Base-by-base conservation (phyloP, 2,113 vertebrate genomes). In the Kryptolebias marmoratus region DNA sequence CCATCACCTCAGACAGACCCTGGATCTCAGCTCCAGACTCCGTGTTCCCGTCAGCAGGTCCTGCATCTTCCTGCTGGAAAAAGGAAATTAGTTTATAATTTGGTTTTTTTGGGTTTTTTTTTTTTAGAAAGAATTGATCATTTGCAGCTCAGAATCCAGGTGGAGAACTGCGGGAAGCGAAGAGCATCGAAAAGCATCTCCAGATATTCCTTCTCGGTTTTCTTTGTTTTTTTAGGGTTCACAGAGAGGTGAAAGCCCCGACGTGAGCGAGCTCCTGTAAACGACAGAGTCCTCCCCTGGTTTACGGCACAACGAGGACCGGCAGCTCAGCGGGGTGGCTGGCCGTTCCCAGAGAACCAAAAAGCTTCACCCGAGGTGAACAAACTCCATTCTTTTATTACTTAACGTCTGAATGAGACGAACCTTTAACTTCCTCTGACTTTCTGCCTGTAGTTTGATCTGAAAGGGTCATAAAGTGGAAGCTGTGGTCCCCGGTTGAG, bases 21-120 rank as follows among this genome's bases (percentile, higher is more conserved):
- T 95, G 93, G 75, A 96, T 84, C 74, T 95, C 79, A 53, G 95
- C 92, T 30, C 94, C 96, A 1, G 68, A 85, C 31, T 89, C 67
- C 0, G 95, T 94, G 60, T 94, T 94, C 48, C 96, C 95, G 65
- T 96, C 95, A 78, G 94, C 95, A 36, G 95, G 88, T 45, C 93
- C 93, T 53, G 91, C 94, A 60, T 95, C 95, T 87, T 96, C 95
- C 97, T 98, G 13, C 75, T 11, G 11, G 14, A 50, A 30, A 58
- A 66, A 22, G 22, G 22, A 18, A 56, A 42, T 60, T 11, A 53
- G 30, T 6, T 66, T 16, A 16, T 22, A 64, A 49, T 73, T 22
- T 22, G 22, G 22, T 22, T 22, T 22, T 22, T 22, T 22, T 22
- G 22, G 22, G 22, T 22, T 22, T 22, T 22, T 22, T 49, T 31